Percentiles rank a stretch among this genome's conserved stretches.
phyloP scores from a whole-genome alignment of 2,888 invertebrate genomes.

The Seladonia tumulorum region DNA sequence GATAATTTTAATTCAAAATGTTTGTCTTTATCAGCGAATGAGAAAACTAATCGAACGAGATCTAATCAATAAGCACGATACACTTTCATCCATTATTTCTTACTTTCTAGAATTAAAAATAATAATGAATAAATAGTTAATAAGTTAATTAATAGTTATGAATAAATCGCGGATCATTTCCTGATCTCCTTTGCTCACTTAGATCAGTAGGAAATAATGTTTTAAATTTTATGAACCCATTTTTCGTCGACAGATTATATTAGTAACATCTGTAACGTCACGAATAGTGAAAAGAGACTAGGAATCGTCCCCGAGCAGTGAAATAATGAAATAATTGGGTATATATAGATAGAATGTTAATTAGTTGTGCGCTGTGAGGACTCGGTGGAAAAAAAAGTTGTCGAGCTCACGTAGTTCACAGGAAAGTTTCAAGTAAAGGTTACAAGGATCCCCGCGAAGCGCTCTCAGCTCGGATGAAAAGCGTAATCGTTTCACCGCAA shows the following conservation, averaged over 20 bases:
- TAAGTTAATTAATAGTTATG: not conserved
- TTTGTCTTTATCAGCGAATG: not conserved
- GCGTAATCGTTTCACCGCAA: constrained; percentile 70
- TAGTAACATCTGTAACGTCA: not conserved
- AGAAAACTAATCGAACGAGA: too few species aligned
- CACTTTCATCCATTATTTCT: not conserved
- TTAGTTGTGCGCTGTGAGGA: not conserved
- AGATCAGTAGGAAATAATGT: too few species aligned
- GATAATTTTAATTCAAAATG: not conserved
- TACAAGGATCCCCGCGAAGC: constrained; percentile 29
- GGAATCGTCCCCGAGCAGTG: not conserved
- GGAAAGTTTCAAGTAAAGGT: constrained; percentile 1
- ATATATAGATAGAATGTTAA: not conserved
- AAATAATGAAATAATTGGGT: not conserved
- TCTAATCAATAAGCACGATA: not conserved
- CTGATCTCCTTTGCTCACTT: too few species aligned
- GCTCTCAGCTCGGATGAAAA: constrained; percentile 32
- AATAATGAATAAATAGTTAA: not conserved
- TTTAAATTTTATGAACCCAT: too few species aligned
- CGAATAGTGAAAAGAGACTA: not conserved
- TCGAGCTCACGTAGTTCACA: not conserved
- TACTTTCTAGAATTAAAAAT: too few species aligned
- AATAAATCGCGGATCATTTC: too few species aligned
- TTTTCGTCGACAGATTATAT: too few species aligned
- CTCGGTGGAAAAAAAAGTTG: not conserved